phyloP scores from a whole-genome alignment of 1,140 invertebrate genomes.

The Lysiphlebus fabarum region DNA sequence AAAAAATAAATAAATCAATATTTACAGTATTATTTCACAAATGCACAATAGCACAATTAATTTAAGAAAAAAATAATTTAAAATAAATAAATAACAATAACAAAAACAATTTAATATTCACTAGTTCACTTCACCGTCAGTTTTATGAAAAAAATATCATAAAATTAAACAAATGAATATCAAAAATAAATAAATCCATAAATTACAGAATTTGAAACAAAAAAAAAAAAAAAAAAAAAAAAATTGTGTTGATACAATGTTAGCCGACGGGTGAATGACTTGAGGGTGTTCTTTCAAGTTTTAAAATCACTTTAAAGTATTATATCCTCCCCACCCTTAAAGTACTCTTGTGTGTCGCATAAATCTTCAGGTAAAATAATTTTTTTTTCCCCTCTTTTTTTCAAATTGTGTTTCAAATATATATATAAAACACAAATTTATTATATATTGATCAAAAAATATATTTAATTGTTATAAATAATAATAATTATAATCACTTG shows the following conservation, averaged over 20 bases:
- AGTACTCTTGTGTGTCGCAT: constrained; percentile 1
- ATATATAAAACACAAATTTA: too few relatives aligned
- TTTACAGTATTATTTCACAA: too few relatives aligned
- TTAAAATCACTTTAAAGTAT: constrained; percentile 35
- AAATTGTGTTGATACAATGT: constrained; percentile 35
- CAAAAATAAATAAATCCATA: background rate
- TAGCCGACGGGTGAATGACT: constrained; percentile 50
- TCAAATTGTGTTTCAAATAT: background rate
- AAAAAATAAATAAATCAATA: too few relatives aligned
- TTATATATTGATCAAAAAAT: too few relatives aligned
- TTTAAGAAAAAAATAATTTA: too few relatives aligned
- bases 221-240: constrained; percentile 1
- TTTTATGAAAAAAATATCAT: too few relatives aligned
- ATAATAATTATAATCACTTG: too few relatives aligned
- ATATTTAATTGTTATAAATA: too few relatives aligned
- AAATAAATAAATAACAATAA: too few relatives aligned
- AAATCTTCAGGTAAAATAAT: background rate
- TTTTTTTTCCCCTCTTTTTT: background rate
- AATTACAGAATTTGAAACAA: background rate
- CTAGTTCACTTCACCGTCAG: too few relatives aligned
- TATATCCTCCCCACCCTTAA: constrained; percentile 29
- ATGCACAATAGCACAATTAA: too few relatives aligned
- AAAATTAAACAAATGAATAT: background rate
- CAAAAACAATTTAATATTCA: too few relatives aligned
- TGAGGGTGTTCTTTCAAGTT: constrained; percentile 39